Percentiles rank a stretch among this genome's conserved stretches.
These are phyloP conservation scores for Neomorphus geoffroyi DNA, from an alignment of 2,797 vertebrate genomes.

Conservation along the genomic window DNA sequence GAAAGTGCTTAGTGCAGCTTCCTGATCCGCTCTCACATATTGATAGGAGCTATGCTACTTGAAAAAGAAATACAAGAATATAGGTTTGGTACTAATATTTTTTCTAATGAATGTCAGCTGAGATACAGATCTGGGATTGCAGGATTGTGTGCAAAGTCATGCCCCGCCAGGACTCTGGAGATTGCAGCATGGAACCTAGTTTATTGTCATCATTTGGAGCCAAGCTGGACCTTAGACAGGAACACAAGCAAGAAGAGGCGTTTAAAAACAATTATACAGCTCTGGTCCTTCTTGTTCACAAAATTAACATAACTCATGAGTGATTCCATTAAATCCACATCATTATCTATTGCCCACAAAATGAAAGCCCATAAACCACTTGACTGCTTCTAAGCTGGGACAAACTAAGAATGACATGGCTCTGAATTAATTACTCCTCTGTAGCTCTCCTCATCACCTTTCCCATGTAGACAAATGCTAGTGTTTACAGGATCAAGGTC, in stretches of 20 bases:
- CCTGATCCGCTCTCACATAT: not conserved
- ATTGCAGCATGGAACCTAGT: not conserved
- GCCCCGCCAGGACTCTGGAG: not conserved
- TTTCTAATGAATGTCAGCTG: not conserved
- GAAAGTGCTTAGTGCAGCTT: not conserved
- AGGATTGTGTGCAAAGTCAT: not conserved
- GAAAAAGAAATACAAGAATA: not conserved
- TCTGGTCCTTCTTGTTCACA: not conserved
- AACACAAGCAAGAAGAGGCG: not conserved
- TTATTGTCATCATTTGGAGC: not conserved
- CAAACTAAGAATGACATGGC: not conserved
- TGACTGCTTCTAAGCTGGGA: not conserved
- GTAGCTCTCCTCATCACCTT: not conserved
- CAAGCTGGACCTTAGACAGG: not conserved
- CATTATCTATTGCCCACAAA: not conserved
- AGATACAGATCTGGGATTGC: not conserved
- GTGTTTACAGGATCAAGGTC: not conserved
- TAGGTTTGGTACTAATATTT: not conserved
- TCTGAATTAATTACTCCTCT: not conserved
- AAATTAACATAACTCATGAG: not conserved
- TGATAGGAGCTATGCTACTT: not conserved
- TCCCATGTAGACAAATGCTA: not conserved
- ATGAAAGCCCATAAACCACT: conserved; percentile 6
- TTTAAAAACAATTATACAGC: not conserved
- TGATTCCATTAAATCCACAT: not conserved